A percentile compares a stretch with the other conserved stretches of the same genome.
These are phyloP conservation scores for Dioctria rufipes DNA, from an alignment of 2,888 invertebrate species.

Conservation along the genomic window DNA sequence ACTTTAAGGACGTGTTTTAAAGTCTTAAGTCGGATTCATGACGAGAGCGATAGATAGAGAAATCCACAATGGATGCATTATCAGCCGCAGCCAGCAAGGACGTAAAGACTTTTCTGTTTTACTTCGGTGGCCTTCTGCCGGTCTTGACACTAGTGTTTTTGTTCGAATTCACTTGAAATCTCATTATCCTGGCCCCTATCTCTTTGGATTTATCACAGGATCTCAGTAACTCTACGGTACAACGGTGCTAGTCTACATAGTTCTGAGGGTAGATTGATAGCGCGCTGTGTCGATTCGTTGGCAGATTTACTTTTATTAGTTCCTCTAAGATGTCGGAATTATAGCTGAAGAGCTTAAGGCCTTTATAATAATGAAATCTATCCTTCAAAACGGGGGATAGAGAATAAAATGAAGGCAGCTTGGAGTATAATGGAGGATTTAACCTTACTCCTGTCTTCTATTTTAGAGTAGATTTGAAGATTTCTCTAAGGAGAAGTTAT, in stretches of 20 bases:
- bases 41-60: constrained; percentile 7
- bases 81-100: constrained; percentile 49
- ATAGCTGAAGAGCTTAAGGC: constrained; percentile 33
- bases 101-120: constrained; percentile 42
- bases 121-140: constrained; percentile 29
- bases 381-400: not conserved
- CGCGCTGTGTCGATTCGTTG: constrained; percentile 40
- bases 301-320: constrained; percentile 51
- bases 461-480: too few relatives aligned
- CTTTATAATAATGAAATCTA: constrained; percentile 51
- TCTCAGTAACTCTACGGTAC: constrained; percentile 1
- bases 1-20: constrained; percentile 49
- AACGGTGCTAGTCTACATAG: not conserved
- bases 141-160: constrained; percentile 39
- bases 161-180: constrained; percentile 52
- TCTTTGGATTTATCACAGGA: constrained; percentile 38
- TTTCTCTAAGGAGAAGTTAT: too few relatives aligned
- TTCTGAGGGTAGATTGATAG: constrained; percentile 48
- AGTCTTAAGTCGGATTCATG: constrained; percentile 46
- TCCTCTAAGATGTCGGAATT: constrained; percentile 41
- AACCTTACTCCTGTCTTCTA: too few relatives aligned
- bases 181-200: constrained; percentile 41
- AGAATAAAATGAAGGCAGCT: not conserved
- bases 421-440: too few relatives aligned
- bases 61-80: constrained; percentile 51